A percentile compares a stretch with the other conserved stretches of the same genome.
Conservation (phyloP, 2,888 invertebrate genomes). For the Pseudanteris insignis region DNA sequence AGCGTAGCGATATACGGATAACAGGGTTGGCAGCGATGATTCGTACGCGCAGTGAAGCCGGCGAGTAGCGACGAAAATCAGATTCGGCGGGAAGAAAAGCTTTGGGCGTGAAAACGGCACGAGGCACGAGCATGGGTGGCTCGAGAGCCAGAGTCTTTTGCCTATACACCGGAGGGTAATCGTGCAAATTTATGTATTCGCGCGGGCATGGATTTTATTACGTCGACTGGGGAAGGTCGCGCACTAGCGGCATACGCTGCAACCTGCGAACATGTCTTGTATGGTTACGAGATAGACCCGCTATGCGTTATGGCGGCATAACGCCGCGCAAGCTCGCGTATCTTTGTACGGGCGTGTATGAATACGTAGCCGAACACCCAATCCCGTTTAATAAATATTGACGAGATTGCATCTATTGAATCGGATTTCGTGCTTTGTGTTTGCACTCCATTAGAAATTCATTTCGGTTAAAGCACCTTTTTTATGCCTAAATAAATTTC, state of each 20-base stretch:
- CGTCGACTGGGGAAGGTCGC: slow-evolving; percentile 26
- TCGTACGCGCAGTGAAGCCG: slow-evolving; percentile 21
- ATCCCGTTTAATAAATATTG: slow-evolving; percentile 43
- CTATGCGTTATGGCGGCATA: slow-evolving; percentile 44
- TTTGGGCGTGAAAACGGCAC: slow-evolving; percentile 36
- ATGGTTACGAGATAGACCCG: slow-evolving; percentile 36
- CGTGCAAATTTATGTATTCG: slow-evolving; percentile 55
- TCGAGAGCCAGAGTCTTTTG: slow-evolving; percentile 32
- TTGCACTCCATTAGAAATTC: slow-evolving; percentile 40
- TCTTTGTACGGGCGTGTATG: slow-evolving; percentile 20
- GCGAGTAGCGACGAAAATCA: slow-evolving; percentile 25
- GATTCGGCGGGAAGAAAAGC: slow-evolving; percentile 29
- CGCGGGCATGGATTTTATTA: slow-evolving; percentile 47
- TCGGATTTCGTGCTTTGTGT: slow-evolving; percentile 35
- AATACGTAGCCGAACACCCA: slow-evolving; percentile 21
- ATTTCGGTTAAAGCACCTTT: slow-evolving; percentile 26
- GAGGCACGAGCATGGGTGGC: slow-evolving; percentile 10
- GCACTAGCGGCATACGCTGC: slow-evolving; percentile 13
- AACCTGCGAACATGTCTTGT: slow-evolving; percentile 24
- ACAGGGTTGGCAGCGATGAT: no score
- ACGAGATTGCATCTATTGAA: slow-evolving; percentile 42
- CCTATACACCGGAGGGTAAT: slow-evolving; percentile 44
- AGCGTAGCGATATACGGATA: slow-evolving; percentile 26
- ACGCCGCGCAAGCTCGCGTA: slow-evolving; percentile 25
- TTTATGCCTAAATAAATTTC: slow-evolving; percentile 27